Percentiles rank a stretch among this genome's conserved stretches.
Evolutionary conservation across 1,140 invertebrate genomes (phyloP).

Genomic region (Coenobita brevimanus): DNA sequence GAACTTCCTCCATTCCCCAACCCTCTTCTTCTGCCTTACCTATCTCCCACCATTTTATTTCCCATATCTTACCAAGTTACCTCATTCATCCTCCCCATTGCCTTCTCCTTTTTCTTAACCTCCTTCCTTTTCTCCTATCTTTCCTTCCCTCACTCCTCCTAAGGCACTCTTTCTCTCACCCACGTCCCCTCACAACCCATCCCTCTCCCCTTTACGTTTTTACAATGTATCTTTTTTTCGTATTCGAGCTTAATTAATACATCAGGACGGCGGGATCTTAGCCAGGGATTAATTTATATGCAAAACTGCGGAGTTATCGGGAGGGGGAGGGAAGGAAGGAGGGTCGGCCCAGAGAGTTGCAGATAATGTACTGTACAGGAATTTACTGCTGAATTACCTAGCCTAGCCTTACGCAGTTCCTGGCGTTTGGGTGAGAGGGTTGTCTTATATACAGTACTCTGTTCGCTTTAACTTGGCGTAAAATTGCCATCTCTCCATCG

Average conservation of each 20-base stretch:
- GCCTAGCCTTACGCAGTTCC: too few relatives aligned
- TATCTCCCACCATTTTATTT: too few relatives aligned
- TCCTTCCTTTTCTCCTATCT: background rate
- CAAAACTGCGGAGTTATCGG: constrained; percentile 61
- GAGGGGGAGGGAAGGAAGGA: constrained; percentile 23
- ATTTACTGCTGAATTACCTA: constrained; percentile 12
- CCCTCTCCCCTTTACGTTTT: background rate
- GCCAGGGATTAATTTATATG: constrained; percentile 65
- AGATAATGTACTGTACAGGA: constrained; percentile 6
- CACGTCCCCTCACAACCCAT: background rate
- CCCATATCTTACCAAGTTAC: too few relatives aligned
- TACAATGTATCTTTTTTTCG: too few relatives aligned
- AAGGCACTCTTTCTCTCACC: background rate
- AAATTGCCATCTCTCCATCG: too few relatives aligned
- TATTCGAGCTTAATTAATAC: constrained; percentile 65
- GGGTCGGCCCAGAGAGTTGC: background rate
- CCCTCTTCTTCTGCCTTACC: too few relatives aligned
- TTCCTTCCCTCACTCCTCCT: background rate
- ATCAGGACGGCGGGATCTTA: constrained; percentile 41
- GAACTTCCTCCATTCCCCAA: too few relatives aligned
- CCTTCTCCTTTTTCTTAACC: too few relatives aligned
- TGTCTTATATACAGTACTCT: background rate
- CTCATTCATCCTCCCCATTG: too few relatives aligned
- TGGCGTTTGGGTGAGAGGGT: background rate
- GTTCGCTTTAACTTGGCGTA: too few relatives aligned